Conservation (phyloP, 2,113 vertebrate species). For the Proteles cristata region DNA sequence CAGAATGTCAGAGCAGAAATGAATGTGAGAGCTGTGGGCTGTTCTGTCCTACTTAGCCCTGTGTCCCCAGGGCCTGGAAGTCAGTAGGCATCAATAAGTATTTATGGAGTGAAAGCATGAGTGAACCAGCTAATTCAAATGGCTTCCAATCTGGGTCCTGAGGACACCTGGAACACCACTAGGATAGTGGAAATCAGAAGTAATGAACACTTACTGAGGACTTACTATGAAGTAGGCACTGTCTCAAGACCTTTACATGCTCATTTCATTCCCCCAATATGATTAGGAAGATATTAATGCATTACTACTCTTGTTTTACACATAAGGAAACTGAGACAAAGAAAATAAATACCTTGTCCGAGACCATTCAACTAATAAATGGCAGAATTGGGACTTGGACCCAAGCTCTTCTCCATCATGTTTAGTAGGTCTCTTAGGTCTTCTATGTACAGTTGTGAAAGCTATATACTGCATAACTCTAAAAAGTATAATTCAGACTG, state of each 20-base stretch:
- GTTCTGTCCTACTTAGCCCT: neutral
- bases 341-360: neutral
- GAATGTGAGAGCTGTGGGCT: too few species aligned
- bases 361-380: neutral
- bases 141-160: neutral
- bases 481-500: neutral
- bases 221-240: neutral
- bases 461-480: neutral
- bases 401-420: neutral
- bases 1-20: neutral
- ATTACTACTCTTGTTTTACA: neutral
- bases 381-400: neutral
- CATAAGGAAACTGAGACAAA: neutral
- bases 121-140: neutral
- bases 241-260: neutral
- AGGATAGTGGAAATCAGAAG: neutral
- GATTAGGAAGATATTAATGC: neutral
- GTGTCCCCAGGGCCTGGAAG: neutral
- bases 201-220: neutral
- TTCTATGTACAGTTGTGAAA: neutral
- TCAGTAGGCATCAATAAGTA: neutral
- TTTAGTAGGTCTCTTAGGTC: neutral
- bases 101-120: neutral
- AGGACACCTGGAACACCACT: neutral
- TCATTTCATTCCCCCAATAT: neutral